Base-by-base conservation (phyloP, 2,888 invertebrate species). In the Synanthedon myopaeformis region DNA sequence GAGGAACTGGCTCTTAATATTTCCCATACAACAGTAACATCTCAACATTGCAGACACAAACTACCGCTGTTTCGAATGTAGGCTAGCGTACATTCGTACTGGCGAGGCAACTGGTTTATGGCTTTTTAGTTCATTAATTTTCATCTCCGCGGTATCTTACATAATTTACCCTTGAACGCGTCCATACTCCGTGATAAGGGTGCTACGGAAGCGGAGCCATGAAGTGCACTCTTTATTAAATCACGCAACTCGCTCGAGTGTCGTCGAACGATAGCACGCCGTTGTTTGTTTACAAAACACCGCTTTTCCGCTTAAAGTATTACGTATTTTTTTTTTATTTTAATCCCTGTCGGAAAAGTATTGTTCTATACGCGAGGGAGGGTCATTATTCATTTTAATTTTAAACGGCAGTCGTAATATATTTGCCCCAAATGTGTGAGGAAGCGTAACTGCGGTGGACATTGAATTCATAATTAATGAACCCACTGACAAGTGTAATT, bases 101-200 rank as follows among this genome's bases (percentile, higher is more conserved):
- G 49, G 1, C 28, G 45, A 42, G 23, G 13, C 50, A 23, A n/a
- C 50, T 13, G 50, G 12, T 12, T 55, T 19, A 35, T 51, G 58
- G 65, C 67, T 76, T 84, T 80, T 82, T 83, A 79, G 73, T 80
- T 87, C 87, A 86, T 87, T 87, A 87, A 86, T 87, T 87, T 85
- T 85, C 86, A 85, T 86, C 86, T 85, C 78, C 72, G 73, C 63
- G 62, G 56, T 70, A 79, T 77, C 77, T 75, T 77, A 79, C 86
- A 85, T 87, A 86, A 86, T 82, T 87, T 80, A 81, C 82, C 73
- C 78, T 82, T 76, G 82, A 87, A 74, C 76, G 86, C 82, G 76
- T 78, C 79, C 82, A 82, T 80, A 82, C 82, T 76, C 74, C 70
- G 72, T 71, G 86, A 87, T 87, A 87, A 87, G 81, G 75, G 75